Base-by-base conservation (phyloP, 1,140 invertebrate genomes). In the Sycophaga agraensis region DNA sequence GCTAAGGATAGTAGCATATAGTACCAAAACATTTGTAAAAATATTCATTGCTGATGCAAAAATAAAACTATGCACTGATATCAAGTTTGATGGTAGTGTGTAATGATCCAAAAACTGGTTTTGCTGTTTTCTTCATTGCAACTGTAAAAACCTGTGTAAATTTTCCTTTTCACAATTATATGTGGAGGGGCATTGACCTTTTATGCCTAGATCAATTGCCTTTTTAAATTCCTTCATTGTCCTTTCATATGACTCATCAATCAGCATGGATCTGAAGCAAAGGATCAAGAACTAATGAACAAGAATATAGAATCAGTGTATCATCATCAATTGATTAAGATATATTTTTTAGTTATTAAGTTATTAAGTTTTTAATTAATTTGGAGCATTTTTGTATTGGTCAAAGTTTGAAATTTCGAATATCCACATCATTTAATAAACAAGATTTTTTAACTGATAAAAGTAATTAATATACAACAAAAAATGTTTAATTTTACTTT, bases 151-250 rank as follows among this genome's bases (percentile, higher is more conserved):
- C 62, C 75, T 75, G 51, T 74, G 71, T n/a, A 79, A 73, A 28
- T 71, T 79, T 34, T 76, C 76, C 26, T 77, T 76, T 65, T 81
- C 77, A 45, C 81, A 82, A 55, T 65, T 74, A 31, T 82, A 82
- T 14, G 77, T 68, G 0, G 76, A 68, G 6, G 78, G 76, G 62
- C 80, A 82, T 46, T 68, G 68, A 24, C 71, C 70, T 7, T 66
- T 70, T 3, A 57, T 53, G 5, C 79, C 80, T 51, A 79, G 74
- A 12, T 81, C 73, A 4, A 82, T 73, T 2, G 80, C 78, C 45
- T 79, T 77, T 59, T 70, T 72, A 8, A 82, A 63, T 51, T 82
- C 77, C 0, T 49, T 1, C 5, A 83, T 67, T 21, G 71, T 70
- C 56, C 73, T 74, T 26, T 81, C 76, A 45, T 82, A 81, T 37